Percentiles rank a stretch among this genome's conserved stretches.
phyloP scores from a whole-genome alignment of 2,797 vertebrate genomes.

The Sphenopsis melanotis region DNA sequence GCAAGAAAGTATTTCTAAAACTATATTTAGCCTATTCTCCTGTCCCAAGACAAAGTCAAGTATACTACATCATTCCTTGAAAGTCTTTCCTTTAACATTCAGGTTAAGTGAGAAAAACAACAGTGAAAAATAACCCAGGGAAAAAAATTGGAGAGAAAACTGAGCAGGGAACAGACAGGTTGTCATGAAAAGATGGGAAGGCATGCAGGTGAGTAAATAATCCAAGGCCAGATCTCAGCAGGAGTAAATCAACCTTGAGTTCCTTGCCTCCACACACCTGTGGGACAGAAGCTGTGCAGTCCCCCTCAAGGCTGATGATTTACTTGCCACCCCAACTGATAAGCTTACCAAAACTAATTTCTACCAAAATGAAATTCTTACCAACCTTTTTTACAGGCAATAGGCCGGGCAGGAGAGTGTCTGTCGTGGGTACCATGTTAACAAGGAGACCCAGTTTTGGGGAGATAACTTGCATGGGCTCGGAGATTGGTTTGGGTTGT shows the following conservation, averaged over 20 bases:
- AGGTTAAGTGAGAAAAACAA: background rate
- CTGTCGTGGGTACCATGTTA: rapidly evolving
- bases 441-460: background rate
- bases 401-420: rapidly evolving
- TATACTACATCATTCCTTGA: background rate
- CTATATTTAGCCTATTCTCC: background rate
- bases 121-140: background rate
- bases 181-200: background rate
- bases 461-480: background rate
- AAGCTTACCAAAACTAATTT: background rate
- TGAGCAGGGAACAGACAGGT: background rate
- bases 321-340: background rate
- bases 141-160: background rate
- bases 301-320: rapidly evolving
- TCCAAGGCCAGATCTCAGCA: background rate
- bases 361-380: background rate
- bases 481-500: background rate
- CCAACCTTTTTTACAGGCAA: background rate
- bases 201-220: background rate
- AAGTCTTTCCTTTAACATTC: background rate
- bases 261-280: background rate
- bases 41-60: background rate
- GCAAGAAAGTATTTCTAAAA: background rate
- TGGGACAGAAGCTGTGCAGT: background rate
- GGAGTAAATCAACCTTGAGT: background rate